Conservation (phyloP, 2,797 vertebrate genomes). For the Poeciliopsis presidionis region DNA sequence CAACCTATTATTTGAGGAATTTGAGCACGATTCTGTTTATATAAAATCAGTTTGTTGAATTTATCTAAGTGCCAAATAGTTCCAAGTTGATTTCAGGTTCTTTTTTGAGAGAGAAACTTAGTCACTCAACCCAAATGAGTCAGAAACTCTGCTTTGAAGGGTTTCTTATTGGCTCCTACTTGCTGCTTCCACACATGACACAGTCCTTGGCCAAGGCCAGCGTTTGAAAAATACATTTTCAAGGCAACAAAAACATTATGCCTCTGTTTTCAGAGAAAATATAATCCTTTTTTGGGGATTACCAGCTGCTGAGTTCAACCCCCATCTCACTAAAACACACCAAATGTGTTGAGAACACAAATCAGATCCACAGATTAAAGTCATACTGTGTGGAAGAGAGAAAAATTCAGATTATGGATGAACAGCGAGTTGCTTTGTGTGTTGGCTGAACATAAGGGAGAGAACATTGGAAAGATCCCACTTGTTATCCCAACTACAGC, state of each 20-base stretch:
- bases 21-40: not conserved
- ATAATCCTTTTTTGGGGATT: not conserved
- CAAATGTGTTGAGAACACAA: constrained; percentile 2
- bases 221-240: not conserved
- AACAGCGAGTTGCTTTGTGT: not conserved
- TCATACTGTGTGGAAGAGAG: not conserved
- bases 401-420: constrained; percentile 5
- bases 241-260: not conserved
- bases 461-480: not conserved
- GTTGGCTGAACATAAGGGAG: not conserved
- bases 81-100: not conserved
- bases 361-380: constrained; percentile 4
- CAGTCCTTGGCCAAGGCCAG: constrained; percentile 2
- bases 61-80: not conserved
- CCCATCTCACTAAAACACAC: not conserved
- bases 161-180: not conserved
- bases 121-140: not conserved
- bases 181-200: not conserved
- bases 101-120: not conserved
- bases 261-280: not conserved
- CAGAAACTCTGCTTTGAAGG: not conserved
- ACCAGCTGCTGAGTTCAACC: not conserved
- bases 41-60: not conserved
- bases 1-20: not conserved
- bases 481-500: constrained; percentile 4